Base-by-base conservation (phyloP, 2,797 vertebrate species). In the Spondyliosoma cantharus region DNA sequence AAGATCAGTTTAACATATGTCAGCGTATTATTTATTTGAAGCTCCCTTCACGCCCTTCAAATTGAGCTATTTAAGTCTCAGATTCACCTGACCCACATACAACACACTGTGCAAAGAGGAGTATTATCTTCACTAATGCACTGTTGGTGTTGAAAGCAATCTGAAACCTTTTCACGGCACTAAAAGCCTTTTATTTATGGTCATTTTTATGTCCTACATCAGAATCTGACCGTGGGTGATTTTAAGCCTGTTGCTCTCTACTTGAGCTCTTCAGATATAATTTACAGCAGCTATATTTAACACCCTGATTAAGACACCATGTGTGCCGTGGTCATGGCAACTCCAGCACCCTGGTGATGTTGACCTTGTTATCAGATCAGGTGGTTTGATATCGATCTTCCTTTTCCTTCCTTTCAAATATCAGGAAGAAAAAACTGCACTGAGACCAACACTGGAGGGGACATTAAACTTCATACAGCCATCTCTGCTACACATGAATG, bases 311-410 rank as follows among this genome's bases (percentile, higher is more conserved):
- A 52, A 74, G 14, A 42, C 42, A 24, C 80, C 64, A 42, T 68
- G 50, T 77, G 69, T 63, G 59, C n/a, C 24, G 53, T 1, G 58
- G 67, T 42, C 63, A 61, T 49, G 66, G 32, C 68, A 57, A 32
- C 58, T 63, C n/a, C 0, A 53, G 37, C 22, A 6, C 19, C 59
- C 22, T 6, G 0, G 15, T 59, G 32, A 32, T 22, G 45, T 9
- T 61, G 61, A 66, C 67, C 48, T 71, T 29, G 42, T 48, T 75
- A 42, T 49, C n/a, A 37, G 8, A 66, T 78, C 48, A 72, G 68
- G 27, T 25, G 67, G 16, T 60, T 8, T 45, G 24, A 24, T 46
- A 32, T 74, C 50, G 22, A 50, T 24, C 20, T 37, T 25, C 14
- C 1, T 25, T 63, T 54, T 25, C 50, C 25, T 43, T 9, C 59